Evolutionary conservation across 2,888 invertebrate genomes (phyloP).

Genomic region (Cephus spinipes): DNA sequence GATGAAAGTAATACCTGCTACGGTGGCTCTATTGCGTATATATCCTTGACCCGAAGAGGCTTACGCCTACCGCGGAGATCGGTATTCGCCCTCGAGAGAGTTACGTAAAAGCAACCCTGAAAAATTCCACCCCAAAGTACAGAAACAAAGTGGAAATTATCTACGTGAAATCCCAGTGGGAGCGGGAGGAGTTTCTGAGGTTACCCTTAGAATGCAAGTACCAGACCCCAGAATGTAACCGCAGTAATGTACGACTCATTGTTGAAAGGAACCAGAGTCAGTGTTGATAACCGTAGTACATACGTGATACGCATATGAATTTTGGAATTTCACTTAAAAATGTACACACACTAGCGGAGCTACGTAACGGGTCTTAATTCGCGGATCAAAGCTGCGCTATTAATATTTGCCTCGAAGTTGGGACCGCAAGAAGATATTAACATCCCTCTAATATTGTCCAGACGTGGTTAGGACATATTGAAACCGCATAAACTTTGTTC

Average conservation of each 20-base stretch:
- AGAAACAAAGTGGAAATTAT: conserved; percentile 40
- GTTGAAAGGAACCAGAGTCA: neutral
- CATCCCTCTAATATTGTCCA: conserved; percentile 63
- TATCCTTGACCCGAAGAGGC: conserved; percentile 16
- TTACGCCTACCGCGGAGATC: conserved; percentile 23
- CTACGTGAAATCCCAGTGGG: conserved; percentile 26
- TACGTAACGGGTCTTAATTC: conserved; percentile 17
- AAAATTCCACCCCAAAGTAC: neutral
- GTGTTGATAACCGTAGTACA: neutral
- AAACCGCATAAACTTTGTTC: conserved; percentile 66
- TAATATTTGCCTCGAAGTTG: conserved; percentile 48
- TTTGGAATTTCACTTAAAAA: neutral
- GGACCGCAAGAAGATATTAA: conserved; percentile 63
- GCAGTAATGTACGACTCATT: neutral
- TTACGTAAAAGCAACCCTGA: neutral
- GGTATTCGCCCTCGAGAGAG: neutral
- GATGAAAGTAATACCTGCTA: neutral
- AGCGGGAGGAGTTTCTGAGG: conserved; percentile 43
- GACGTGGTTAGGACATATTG: conserved; percentile 57
- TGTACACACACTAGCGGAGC: conserved; percentile 15
- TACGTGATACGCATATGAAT: conserved; percentile 10
- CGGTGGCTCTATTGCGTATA: too few species aligned
- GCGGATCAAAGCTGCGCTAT: conserved; percentile 50
- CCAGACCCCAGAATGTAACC: neutral
- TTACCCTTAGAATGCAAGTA: conserved; percentile 46